Percentiles rank a stretch among this genome's conserved stretches.
Evolutionary conservation across 2,888 invertebrate genomes (phyloP).

Genomic region (Eucera pruinosa): DNA sequence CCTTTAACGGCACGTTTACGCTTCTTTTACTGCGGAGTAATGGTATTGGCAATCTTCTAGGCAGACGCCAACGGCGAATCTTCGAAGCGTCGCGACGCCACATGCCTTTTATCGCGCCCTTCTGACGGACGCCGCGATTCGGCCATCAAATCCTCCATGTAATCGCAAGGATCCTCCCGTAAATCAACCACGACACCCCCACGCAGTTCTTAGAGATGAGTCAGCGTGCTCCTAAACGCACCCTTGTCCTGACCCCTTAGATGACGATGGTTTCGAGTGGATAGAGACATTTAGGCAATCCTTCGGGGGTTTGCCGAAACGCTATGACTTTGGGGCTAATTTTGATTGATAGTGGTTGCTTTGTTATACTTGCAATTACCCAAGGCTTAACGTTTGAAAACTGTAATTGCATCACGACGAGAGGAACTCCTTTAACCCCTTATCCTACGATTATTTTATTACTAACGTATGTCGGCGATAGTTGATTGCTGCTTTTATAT

Average conservation of each 20-base stretch:
- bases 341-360: no score
- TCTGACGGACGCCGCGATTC: slow-evolving; percentile 30
- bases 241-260: not conserved
- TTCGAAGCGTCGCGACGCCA: slow-evolving; percentile 16
- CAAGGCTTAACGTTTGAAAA: no score
- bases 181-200: slow-evolving; percentile 36
- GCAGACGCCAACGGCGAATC: slow-evolving; percentile 43
- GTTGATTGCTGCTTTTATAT: no score
- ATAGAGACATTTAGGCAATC: not conserved
- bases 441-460: no score
- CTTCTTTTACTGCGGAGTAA: slow-evolving; percentile 71
- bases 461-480: no score
- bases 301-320: no score
- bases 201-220: slow-evolving; percentile 18
- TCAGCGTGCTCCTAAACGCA: slow-evolving; percentile 50
- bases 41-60: slow-evolving; percentile 70
- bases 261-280: not conserved
- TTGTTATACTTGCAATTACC: no score
- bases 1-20: slow-evolving; percentile 70
- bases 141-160: slow-evolving; percentile 43
- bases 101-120: slow-evolving; percentile 43
- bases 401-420: no score
- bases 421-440: no score
- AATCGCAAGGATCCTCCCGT: slow-evolving; percentile 45
- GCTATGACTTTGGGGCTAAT: no score